Percentiles rank a stretch among this genome's conserved stretches.
These are phyloP conservation scores for Geophilus truncorum DNA, from an alignment of 2,888 invertebrate genomes.

Conservation along the genomic window DNA sequence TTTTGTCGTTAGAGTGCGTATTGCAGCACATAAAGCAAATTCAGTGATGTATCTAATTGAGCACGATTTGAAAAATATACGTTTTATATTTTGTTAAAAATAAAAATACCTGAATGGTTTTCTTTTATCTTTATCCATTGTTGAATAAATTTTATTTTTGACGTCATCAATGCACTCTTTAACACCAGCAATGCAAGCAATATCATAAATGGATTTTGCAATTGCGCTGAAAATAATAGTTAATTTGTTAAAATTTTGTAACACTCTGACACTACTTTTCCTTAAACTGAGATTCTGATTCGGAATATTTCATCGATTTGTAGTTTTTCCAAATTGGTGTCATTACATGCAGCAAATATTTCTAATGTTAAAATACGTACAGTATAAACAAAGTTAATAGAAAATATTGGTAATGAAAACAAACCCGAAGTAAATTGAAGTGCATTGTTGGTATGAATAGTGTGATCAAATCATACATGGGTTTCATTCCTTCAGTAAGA, in stretches of 20 bases:
- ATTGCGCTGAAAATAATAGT: too few relatives aligned
- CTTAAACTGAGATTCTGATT: background rate
- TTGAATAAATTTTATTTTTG: background rate
- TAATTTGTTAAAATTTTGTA: too few relatives aligned
- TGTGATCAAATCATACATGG: background rate
- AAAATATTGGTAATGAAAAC: background rate
- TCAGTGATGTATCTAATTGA: background rate
- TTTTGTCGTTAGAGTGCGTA: background rate
- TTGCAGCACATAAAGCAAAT: background rate
- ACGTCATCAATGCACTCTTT: background rate
- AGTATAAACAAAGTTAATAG: background rate
- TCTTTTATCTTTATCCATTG: too few relatives aligned
- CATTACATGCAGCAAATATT: background rate
- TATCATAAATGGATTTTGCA: background rate
- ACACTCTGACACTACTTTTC: too few relatives aligned
- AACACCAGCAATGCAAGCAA: background rate
- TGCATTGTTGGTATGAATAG: background rate
- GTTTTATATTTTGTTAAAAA: too few relatives aligned
- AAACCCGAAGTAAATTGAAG: background rate
- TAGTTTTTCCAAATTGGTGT: background rate
- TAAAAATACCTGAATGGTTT: too few relatives aligned
- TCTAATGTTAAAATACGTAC: background rate
- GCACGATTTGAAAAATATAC: too few relatives aligned
- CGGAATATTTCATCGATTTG: background rate
- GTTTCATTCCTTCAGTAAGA: background rate